Conservation (phyloP, 2,888 invertebrate species). For the Agrilus biguttatus region DNA sequence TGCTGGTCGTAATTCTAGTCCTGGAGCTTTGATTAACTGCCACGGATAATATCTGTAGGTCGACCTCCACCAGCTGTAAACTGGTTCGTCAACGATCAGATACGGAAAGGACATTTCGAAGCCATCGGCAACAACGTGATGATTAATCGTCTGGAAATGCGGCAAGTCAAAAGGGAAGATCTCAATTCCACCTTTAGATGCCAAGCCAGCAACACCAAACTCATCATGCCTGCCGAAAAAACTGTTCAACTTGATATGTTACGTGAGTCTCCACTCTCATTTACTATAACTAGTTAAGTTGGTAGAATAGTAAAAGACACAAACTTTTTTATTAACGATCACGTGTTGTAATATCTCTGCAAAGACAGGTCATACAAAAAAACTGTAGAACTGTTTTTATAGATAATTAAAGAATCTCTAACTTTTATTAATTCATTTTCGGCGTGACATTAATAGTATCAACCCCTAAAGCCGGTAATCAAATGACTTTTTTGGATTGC, state of each 20-base stretch:
- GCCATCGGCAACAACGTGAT: constrained; percentile 60
- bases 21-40: constrained; percentile 2
- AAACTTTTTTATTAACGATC: too few relatives aligned
- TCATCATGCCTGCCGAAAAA: constrained; percentile 70
- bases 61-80: constrained; percentile 74
- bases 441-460: too few relatives aligned
- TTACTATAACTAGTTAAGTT: constrained; percentile 1
- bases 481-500: too few relatives aligned
- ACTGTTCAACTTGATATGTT: constrained; percentile 71
- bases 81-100: constrained; percentile 61
- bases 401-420: too few relatives aligned
- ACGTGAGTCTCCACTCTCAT: constrained; percentile 43
- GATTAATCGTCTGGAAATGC: constrained; percentile 64
- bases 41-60: constrained; percentile 36
- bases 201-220: constrained; percentile 74
- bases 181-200: constrained; percentile 79
- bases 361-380: too few relatives aligned
- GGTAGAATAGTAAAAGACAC: too few relatives aligned
- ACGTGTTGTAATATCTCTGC: too few relatives aligned
- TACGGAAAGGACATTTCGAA: constrained; percentile 56
- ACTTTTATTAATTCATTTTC: too few relatives aligned
- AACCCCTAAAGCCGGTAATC: too few relatives aligned
- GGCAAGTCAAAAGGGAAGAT: constrained; percentile 57
- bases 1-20: not conserved
- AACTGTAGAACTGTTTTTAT: too few relatives aligned